Base-by-base conservation (phyloP, 1,140 invertebrate species). In the Agrypnia vestita region DNA sequence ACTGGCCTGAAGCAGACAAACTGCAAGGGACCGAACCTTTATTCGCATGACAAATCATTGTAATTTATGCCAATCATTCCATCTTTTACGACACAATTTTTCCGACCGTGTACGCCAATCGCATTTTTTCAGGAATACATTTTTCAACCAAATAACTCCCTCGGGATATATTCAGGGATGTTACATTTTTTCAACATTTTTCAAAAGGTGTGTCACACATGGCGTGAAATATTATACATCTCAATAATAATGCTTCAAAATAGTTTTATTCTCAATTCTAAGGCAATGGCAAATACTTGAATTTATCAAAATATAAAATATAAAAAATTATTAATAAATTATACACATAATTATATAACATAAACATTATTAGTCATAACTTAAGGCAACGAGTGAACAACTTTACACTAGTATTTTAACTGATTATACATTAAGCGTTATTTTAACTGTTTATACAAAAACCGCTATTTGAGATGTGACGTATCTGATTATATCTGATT, bases 121-220 rank as follows among this genome's bases (percentile, higher is more conserved):
- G 75, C 62, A 77, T 78, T 78, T 78, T 71, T 78, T 71, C 47
- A 43, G 47, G 76, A 71, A 78, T 78, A 56, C 76, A 78, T 78
- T 71, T 78, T 78, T 72, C 76, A 78, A 25, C 47, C 62, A 72
- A 78, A 78, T 78, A 78, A 71, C 64, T 78, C 76, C 76, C 76
- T 9, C 9, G 67, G 76, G 76, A 21, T 77, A 53, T 61, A 72
- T 78, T 71, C 76, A 47, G 49, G 67, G 43, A 43, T 72, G 64
- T 78, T 43, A 53, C 17, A 72, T 78, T 49, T 78, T 78, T 71
- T 44, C 13, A 47, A 51, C 46, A 56, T 78, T 78, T 78, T 46
- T 56, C 72, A 74, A 55, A 78, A 55, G 49, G 44, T 71, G 73
- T 76, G 49, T 47, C 76, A 55, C 62, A 78, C 17, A 55, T 59